These are phyloP conservation scores for Alitta virens DNA, from an alignment of 2,888 invertebrate species.

Conservation along the genomic window DNA sequence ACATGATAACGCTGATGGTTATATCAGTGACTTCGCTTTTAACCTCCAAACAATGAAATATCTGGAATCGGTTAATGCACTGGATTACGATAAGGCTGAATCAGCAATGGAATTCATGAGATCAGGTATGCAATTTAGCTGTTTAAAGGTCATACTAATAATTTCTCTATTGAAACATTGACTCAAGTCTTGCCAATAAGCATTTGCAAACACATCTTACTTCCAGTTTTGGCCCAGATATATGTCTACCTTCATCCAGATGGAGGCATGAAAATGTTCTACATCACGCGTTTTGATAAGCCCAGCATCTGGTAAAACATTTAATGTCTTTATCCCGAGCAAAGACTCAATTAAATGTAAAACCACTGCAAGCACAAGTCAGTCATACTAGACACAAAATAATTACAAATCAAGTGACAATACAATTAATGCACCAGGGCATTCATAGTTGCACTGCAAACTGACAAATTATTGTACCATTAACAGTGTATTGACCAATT, in stretches of 20 bases:
- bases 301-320: conserved; percentile 75
- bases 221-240: conserved; percentile 84
- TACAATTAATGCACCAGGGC: too few species aligned
- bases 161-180: too few species aligned
- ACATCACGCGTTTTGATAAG: conserved; percentile 49
- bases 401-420: too few species aligned
- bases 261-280: conserved; percentile 86
- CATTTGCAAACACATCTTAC: too few species aligned
- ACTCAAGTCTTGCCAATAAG: too few species aligned
- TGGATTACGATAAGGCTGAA: conserved; percentile 75
- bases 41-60: conserved; percentile 89
- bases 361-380: too few species aligned
- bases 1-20: conserved; percentile 76
- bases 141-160: too few species aligned
- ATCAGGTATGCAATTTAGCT: conserved; percentile 38
- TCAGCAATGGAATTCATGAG: conserved; percentile 86
- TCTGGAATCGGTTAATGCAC: conserved; percentile 78
- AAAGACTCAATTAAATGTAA: background rate
- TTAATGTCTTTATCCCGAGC: background rate
- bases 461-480: too few species aligned
- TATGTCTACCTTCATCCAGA: conserved; percentile 86
- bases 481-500: too few species aligned
- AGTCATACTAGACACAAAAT: too few species aligned
- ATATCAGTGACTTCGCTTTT: conserved; percentile 95
- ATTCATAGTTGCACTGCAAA: too few species aligned